phyloP scores from a whole-genome alignment of 2,113 vertebrate species.

The Zapornia atra region DNA sequence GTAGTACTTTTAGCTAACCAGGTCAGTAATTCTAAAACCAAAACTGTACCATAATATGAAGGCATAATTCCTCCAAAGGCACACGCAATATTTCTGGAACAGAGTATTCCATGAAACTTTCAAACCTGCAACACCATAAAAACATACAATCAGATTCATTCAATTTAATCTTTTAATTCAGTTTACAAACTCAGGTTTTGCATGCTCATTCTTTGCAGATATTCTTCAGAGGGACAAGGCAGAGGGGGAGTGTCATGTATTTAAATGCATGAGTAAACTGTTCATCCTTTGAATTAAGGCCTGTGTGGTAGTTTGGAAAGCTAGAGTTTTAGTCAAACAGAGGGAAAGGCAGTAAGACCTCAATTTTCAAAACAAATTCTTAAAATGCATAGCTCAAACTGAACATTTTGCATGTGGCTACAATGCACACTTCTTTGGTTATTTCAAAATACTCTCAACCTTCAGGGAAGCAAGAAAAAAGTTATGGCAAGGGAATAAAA shows the following conservation, averaged over 20 bases:
- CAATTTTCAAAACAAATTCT: not conserved
- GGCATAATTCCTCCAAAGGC: constrained; percentile 95
- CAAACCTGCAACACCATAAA: constrained; percentile 80
- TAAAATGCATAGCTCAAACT: not conserved
- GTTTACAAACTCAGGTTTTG: not conserved
- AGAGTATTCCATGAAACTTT: constrained; percentile 92
- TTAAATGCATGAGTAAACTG: not conserved
- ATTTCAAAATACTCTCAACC: not conserved
- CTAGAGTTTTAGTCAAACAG: not conserved
- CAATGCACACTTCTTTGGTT: not conserved
- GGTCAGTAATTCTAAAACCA: not conserved
- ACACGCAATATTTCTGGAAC: constrained; percentile 95
- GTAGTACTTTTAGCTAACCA: constrained; percentile 69
- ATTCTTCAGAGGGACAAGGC: not conserved
- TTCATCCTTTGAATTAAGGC: not conserved
- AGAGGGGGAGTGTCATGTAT: accelerated
- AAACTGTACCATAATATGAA: constrained; percentile 93
- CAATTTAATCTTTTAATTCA: not conserved
- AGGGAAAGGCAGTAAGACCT: not conserved
- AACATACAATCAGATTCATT: not conserved
- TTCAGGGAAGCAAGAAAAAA: not conserved
- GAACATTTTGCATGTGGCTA: not conserved
- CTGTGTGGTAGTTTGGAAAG: not conserved
- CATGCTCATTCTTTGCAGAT: not conserved
- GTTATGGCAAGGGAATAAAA: not conserved